phyloP scores from a whole-genome alignment of 2,113 vertebrate species.

The Laterallus jamaicensis region DNA sequence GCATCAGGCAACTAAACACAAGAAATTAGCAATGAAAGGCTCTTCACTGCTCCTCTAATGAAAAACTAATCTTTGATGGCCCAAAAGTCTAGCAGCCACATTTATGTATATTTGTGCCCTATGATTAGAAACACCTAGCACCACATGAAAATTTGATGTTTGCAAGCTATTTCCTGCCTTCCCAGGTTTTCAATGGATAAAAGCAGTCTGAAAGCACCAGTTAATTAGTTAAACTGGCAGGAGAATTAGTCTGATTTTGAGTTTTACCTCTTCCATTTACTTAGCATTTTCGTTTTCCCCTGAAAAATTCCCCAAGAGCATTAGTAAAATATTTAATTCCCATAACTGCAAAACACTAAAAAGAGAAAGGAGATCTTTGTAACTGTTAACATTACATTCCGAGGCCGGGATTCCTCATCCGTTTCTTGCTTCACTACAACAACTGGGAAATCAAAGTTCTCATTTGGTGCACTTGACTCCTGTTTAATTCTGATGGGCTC shows the following conservation, averaged over 20 bases:
- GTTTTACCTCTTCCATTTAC: neutral
- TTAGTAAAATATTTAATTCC: neutral
- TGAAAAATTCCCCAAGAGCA: neutral
- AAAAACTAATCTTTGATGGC: neutral
- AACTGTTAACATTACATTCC: constrained; percentile 70
- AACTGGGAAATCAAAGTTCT: constrained; percentile 80
- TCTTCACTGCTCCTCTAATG: neutral
- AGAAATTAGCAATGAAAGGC: neutral
- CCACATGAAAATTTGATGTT: neutral
- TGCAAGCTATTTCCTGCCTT: neutral
- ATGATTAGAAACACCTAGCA: neutral
- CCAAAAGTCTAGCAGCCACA: neutral
- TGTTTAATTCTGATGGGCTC: constrained; percentile 82
- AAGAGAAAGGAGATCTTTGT: neutral
- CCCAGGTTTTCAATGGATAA: neutral
- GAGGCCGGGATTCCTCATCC: constrained; percentile 72
- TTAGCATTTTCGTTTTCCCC: neutral
- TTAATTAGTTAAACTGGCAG: neutral
- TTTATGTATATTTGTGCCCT: neutral
- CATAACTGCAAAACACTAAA: neutral
- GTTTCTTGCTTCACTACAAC: constrained; percentile 81
- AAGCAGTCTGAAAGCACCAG: neutral
- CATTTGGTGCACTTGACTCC: constrained; percentile 71
- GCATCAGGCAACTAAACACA: neutral
- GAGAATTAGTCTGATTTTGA: neutral